Evolutionary conservation across 2,888 invertebrate genomes (phyloP).

Genomic region (Argynnis bischoffii): DNA sequence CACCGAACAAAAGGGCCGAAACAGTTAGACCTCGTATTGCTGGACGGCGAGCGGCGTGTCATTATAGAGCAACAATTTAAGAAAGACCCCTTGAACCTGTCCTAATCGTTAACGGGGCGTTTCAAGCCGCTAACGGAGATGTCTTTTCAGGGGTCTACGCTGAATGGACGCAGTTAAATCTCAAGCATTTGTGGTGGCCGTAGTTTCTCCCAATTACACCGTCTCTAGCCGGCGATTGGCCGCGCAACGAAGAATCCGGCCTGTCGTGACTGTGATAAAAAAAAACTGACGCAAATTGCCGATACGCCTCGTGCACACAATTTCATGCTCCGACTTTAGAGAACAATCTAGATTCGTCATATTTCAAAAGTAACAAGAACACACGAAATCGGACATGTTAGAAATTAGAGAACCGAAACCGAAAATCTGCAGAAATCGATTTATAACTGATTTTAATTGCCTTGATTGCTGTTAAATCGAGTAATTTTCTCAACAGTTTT

Average conservation of each 20-base stretch:
- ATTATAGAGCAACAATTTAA: constrained; percentile 62
- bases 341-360: constrained; percentile 78
- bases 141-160: constrained; percentile 58
- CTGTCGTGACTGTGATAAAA: constrained; percentile 81
- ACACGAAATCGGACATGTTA: constrained; percentile 48
- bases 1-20: constrained; percentile 72
- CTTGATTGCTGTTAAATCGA: constrained; percentile 21
- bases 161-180: constrained; percentile 62
- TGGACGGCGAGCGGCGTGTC: constrained; percentile 61
- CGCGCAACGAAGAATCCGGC: constrained; percentile 73
- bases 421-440: constrained; percentile 49
- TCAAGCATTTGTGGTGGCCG: constrained; percentile 75
- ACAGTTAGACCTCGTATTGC: constrained; percentile 66
- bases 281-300: constrained; percentile 81
- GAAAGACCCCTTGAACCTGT: constrained; percentile 53
- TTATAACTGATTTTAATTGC: constrained; percentile 42
- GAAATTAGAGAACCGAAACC: constrained; percentile 40
- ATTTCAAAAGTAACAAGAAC: constrained; percentile 58
- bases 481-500: constrained; percentile 14
- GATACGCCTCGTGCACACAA: constrained; percentile 82
- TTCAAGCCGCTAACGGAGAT: constrained; percentile 39
- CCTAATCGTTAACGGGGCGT: constrained; percentile 38
- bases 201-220: constrained; percentile 81
- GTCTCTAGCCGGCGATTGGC: constrained; percentile 77
- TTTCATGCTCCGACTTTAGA: constrained; percentile 76